Evolutionary conservation across 2,113 vertebrate species (phyloP), one percentile per base, ranked within the genome.

Genomic region (Lonchura striata): DNA sequence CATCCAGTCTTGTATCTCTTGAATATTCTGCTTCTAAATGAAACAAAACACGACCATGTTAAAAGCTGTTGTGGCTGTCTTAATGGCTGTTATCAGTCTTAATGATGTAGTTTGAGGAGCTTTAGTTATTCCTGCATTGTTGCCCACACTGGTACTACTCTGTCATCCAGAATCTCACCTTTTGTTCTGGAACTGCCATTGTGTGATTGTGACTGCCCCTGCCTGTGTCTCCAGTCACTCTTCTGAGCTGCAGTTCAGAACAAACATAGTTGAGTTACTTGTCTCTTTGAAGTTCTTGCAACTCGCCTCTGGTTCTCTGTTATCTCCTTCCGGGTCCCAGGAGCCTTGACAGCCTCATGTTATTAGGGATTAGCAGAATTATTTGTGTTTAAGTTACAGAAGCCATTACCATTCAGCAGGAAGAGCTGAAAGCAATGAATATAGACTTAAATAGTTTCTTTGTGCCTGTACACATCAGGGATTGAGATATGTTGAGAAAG

Each of bases 281-380:
- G 24, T 35, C 37, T 78, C n/a, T 13, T 37, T 35, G 4, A 39
- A 27, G 23, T 44, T 59, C 66, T 71, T 71, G 10, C 8, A 54
- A 3, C 27, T 75, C 6, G 0, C 14, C 23, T 77, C 77, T 7
- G 0, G 31, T 35, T 61, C 61, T 82, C 19, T 5, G 0, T 35
- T 75, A 15, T 4, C 17, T 80, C 27, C 35, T 46, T 75, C 35
- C 10, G 4, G 42, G 5, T 49, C 56, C 37, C 20, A 1, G 86
- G 47, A 76, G 60, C 82, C 35, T 46, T 25, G 35, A 3, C 56
- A 23, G 31, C 42, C 44, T 52, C 8, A 4, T 1, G 5, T 14
- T 20, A 2, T 11, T 37, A 10, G 0, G 5, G 82, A 50, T 79
- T 42, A 50, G 53, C 52, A 37, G 46, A 87, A 72, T 27, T 37